A percentile compares a stretch with the other conserved stretches of the same genome.
Evolutionary conservation across 30 jellyfish, hydroid and myxozoan species (phyloP).

Genomic region (Hydra vulgaris): DNA sequence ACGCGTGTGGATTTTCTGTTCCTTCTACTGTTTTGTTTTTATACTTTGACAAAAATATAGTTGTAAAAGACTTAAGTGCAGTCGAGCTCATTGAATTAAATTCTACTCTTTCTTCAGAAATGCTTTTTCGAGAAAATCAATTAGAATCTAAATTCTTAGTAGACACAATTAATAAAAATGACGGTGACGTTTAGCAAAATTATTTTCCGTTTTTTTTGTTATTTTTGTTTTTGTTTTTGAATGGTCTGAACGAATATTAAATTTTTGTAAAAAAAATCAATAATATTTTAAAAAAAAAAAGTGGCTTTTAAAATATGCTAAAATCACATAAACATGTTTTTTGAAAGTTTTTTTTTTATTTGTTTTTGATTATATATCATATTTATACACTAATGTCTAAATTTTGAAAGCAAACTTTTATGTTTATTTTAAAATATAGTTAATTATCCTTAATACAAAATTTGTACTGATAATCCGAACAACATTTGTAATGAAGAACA

Average conservation of each 20-base stretch:
- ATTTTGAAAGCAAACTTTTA: no score
- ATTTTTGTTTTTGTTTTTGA: neutral
- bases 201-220: neutral
- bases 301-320: no score
- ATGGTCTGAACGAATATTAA: neutral
- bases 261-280: no score
- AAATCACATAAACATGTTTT: no score
- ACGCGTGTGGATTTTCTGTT: neutral
- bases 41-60: constrained; percentile 14
- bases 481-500: no score
- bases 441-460: no score
- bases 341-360: no score
- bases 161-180: neutral
- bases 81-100: neutral
- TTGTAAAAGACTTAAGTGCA: neutral
- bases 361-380: no score
- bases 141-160: neutral
- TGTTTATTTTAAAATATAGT: no score
- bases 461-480: no score
- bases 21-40: neutral
- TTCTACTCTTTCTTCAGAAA: neutral
- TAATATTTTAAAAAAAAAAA: no score
- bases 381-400: no score
- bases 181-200: neutral
- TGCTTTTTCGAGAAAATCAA: neutral